These are phyloP conservation scores for Euplagia quadripunctaria DNA, from an alignment of 2,888 invertebrate genomes.

Conservation along the genomic window DNA sequence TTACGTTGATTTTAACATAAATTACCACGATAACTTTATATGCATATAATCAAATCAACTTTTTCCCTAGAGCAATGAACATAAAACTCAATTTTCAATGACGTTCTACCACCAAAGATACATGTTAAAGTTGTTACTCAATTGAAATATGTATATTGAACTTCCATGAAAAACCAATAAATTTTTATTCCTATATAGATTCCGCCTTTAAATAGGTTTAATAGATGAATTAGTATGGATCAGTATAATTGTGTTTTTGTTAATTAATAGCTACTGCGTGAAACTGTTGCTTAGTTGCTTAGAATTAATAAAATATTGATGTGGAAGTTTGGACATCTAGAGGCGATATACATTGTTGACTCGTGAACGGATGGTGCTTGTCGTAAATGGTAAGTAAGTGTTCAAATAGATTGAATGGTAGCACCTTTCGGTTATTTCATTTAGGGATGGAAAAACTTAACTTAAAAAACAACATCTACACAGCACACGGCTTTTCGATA, in stretches of 20 bases:
- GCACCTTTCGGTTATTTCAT: no score
- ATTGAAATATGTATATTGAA: slow-evolving; percentile 30
- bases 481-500: no score
- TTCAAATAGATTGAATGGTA: no score
- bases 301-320: no score
- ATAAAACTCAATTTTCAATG: neutral
- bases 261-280: slow-evolving; percentile 3
- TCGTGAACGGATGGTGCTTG: no score
- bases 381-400: no score
- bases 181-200: slow-evolving; percentile 45
- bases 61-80: neutral
- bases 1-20: slow-evolving; percentile 44
- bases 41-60: rapidly evolving
- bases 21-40: slow-evolving; percentile 17
- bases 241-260: slow-evolving; percentile 25
- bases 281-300: no score
- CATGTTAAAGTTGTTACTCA: slow-evolving; percentile 1
- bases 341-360: no score
- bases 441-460: no score
- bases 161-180: slow-evolving; percentile 38
- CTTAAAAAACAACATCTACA: no score
- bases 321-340: no score
- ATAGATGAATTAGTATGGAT: slow-evolving; percentile 25
- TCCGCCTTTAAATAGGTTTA: slow-evolving; percentile 37
- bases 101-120: neutral